A percentile compares a stretch with the other conserved stretches of the same genome.
These are phyloP conservation scores for Drosophila peninsularis DNA, from an alignment of 2,888 invertebrate genomes.

Conservation along the genomic window DNA sequence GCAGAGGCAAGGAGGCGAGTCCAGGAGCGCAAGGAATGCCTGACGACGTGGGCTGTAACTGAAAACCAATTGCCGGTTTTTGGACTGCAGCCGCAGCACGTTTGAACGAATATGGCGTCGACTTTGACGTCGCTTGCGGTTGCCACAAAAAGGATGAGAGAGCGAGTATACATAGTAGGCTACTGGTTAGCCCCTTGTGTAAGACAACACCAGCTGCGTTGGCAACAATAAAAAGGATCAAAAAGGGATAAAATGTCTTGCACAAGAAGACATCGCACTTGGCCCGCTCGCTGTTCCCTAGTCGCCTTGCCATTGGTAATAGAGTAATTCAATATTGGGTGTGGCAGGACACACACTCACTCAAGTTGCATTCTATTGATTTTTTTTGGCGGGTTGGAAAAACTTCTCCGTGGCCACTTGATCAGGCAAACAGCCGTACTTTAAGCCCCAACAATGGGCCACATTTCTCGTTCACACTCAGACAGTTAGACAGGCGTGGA, in stretches of 20 bases:
- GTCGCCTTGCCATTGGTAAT: constrained; percentile 53
- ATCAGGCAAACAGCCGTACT: constrained; percentile 38
- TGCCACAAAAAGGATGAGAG: constrained; percentile 12
- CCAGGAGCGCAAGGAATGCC: background rate
- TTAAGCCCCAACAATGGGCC: constrained; percentile 35
- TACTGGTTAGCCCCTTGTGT: constrained; percentile 18
- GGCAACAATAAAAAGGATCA: constrained; percentile 69
- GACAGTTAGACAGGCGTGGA: constrained; percentile 13
- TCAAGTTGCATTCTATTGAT: constrained; percentile 50
- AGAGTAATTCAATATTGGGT: constrained; percentile 73
- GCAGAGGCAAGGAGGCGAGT: no score
- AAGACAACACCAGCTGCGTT: constrained; percentile 73
- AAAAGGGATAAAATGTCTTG: constrained; percentile 66
- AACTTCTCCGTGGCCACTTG: constrained; percentile 40
- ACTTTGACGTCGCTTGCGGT: constrained; percentile 39
- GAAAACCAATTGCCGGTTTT: constrained; percentile 66
- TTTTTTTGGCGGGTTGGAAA: constrained; percentile 13
- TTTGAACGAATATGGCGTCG: constrained; percentile 33
- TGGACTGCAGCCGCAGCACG: constrained; percentile 64
- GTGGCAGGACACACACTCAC: constrained; percentile 42
- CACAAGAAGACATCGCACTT: constrained; percentile 41
- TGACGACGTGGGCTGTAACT: constrained; percentile 44
- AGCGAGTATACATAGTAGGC: background rate
- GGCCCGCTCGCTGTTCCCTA: constrained; percentile 20
- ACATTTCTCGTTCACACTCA: constrained; percentile 46